Conservation (phyloP, 1,140 invertebrate genomes). For the Solenopsis fugax region DNA sequence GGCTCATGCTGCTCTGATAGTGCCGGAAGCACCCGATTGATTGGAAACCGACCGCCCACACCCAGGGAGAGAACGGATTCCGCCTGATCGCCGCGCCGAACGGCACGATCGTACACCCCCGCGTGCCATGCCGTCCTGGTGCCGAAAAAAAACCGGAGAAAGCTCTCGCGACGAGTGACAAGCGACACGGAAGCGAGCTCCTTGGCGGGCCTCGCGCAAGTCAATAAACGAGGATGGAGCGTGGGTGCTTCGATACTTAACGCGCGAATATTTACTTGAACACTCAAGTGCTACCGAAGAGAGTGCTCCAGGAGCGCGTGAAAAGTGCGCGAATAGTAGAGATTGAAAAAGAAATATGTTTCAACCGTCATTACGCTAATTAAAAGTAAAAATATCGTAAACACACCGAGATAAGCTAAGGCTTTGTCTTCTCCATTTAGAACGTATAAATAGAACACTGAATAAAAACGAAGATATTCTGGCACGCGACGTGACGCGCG, state of each 20-base stretch:
- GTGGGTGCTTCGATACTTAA: not conserved
- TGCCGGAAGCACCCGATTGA: slow-evolving; percentile 86
- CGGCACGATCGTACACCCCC: slow-evolving; percentile 26
- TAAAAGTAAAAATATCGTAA: not conserved
- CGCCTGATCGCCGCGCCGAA: slow-evolving; percentile 70
- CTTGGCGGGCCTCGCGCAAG: not conserved
- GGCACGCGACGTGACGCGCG: not conserved
- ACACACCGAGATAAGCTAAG: not conserved
- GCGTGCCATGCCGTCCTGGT: slow-evolving; percentile 75
- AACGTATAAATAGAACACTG: not conserved
- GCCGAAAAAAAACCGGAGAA: slow-evolving; percentile 69
- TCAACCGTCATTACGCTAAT: not conserved
- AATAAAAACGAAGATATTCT: not conserved
- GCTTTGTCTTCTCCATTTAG: not conserved
- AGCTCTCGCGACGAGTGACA: slow-evolving; percentile 15
- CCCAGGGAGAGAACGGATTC: slow-evolving; percentile 63
- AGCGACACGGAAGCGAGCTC: not conserved
- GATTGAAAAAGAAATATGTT: not conserved
- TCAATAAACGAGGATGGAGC: not conserved
- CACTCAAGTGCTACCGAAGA: not conserved
- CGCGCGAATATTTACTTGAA: not conserved
- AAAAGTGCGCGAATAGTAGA: not conserved
- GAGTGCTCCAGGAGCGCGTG: not conserved
- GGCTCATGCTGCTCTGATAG: slow-evolving; percentile 85
- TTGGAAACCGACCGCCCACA: slow-evolving; percentile 84